phyloP scores from a whole-genome alignment of 2,797 vertebrate genomes.

The Hippoglossus hippoglossus region DNA sequence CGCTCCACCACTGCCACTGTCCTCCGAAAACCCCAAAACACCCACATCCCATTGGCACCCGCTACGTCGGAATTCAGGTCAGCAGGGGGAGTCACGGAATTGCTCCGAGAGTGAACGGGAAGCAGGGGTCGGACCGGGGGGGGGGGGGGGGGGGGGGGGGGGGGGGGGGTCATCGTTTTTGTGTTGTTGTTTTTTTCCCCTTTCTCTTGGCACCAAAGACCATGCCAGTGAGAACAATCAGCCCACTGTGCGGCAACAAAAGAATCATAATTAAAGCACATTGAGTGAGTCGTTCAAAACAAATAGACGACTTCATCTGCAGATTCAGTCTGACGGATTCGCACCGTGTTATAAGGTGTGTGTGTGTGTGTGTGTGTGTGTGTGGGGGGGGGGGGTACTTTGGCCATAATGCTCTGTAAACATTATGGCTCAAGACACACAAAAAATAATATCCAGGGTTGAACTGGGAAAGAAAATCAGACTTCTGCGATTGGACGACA shows the following conservation, averaged over 20 bases:
- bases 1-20: conserved; percentile 34
- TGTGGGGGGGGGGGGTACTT: conserved; percentile 2
- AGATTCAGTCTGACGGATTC: conserved; percentile 60
- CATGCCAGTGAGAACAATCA: conserved; percentile 71
- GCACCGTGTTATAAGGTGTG: conserved; percentile 39
- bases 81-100: conserved; percentile 71
- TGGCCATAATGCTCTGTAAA: conserved; percentile 39
- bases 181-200: conserved; percentile 50
- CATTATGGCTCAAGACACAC: background rate
- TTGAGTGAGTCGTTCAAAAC: conserved; percentile 69
- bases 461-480: background rate
- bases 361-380: background rate
- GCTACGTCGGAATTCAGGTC: conserved; percentile 77
- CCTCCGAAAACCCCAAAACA: conserved; percentile 55
- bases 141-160: no score
- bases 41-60: conserved; percentile 76
- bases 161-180: conserved; percentile 46
- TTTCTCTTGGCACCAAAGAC: conserved; percentile 63
- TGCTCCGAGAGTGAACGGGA: conserved; percentile 65
- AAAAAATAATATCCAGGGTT: background rate
- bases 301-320: conserved; percentile 66
- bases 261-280: conserved; percentile 75
- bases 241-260: conserved; percentile 71
- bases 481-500: no score
- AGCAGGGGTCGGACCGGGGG: conserved; percentile 31